phyloP scores from a whole-genome alignment of 2,113 vertebrate species.

The Oncorhynchus kisutch region DNA sequence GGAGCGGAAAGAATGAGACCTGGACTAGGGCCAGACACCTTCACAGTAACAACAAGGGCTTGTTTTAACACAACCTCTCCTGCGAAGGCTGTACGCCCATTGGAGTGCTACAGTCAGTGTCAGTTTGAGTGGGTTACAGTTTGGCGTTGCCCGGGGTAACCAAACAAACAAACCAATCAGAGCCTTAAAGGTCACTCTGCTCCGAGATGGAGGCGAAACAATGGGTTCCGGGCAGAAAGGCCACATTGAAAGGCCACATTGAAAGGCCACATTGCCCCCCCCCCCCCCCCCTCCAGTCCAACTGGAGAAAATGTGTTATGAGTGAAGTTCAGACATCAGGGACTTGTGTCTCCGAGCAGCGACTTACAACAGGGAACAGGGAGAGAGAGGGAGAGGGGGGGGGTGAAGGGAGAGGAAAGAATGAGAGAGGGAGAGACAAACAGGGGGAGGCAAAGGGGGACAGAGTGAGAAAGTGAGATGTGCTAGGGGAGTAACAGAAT shows the following conservation, averaged over 20 bases:
- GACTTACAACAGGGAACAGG: no score
- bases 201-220: constrained; percentile 4
- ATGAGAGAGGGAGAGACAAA: no score
- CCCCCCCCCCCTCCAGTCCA: not conserved
- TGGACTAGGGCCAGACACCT: not conserved
- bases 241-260: no score
- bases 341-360: not conserved
- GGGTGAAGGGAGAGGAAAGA: no score
- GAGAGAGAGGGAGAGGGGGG: no score
- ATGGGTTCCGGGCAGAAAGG: constrained; percentile 15
- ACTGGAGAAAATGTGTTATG: constrained; percentile 28
- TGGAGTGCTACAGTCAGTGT: not conserved
- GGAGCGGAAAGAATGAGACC: not conserved
- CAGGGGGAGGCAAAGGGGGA: no score
- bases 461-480: not conserved
- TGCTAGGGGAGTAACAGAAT: not conserved
- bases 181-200: constrained; percentile 6
- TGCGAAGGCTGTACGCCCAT: not conserved
- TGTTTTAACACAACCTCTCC: constrained; percentile 7
- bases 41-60: constrained; percentile 1
- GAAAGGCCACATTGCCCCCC: no score
- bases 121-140: not conserved
- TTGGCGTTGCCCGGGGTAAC: constrained; percentile 27
- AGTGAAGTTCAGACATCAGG: not conserved
- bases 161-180: constrained; percentile 28